These are phyloP conservation scores for Syngnathoides biaculeatus DNA, from an alignment of 2,113 vertebrate species.

Conservation along the genomic window DNA sequence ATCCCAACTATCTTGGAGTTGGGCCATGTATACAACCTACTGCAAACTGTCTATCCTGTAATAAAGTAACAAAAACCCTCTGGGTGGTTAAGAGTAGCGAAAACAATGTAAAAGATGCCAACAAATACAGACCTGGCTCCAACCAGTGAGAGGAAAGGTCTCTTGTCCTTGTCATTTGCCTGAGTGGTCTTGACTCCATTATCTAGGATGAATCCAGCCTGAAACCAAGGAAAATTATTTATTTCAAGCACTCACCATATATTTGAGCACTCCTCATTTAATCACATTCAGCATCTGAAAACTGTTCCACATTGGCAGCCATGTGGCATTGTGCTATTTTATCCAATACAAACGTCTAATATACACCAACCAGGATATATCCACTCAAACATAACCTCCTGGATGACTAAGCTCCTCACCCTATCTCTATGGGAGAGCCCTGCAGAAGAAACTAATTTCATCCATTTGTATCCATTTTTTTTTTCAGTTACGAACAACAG, in stretches of 20 bases:
- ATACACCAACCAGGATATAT: no score
- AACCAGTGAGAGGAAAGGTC: conserved; percentile 88
- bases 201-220: conserved; percentile 98
- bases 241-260: not conserved
- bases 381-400: no score
- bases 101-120: not conserved
- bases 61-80: not conserved
- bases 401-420: no score
- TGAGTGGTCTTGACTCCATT: conserved; percentile 92
- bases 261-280: not conserved
- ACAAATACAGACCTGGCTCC: conserved; percentile 82
- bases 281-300: not conserved
- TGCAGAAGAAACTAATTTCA: no score
- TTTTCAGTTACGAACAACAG: no score
- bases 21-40: not conserved
- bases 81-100: not conserved
- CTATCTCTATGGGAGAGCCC: no score
- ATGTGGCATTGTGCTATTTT: not conserved
- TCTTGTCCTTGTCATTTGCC: conserved; percentile 91
- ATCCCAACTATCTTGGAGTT: no score
- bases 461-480: no score
- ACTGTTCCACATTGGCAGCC: not conserved
- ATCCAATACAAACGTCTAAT: not conserved
- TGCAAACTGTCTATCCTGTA: not conserved
- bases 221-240: conserved; percentile 9